A percentile compares a stretch with the other conserved stretches of the same genome.
Conservation (phyloP, 2,888 invertebrate species). For the Pocota personata region DNA sequence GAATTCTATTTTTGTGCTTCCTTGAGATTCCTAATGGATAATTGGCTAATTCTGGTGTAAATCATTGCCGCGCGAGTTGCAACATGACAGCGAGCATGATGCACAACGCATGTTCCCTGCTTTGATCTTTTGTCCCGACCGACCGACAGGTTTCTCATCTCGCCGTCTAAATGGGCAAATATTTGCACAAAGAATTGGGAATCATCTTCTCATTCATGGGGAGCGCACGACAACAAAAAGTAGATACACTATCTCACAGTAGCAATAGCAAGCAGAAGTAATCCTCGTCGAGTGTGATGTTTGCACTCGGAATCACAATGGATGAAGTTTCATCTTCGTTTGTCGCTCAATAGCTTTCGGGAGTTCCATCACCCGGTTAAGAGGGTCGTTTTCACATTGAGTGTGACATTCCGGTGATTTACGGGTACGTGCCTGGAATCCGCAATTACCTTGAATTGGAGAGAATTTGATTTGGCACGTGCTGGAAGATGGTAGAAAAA, state of each 20-base stretch:
- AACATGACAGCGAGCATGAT: slow-evolving; percentile 70
- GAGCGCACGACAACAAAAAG: background rate
- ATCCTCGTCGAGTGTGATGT: slow-evolving; percentile 46
- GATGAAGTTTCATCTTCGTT: slow-evolving; percentile 43
- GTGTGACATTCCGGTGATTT: slow-evolving; percentile 72
- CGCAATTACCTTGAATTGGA: slow-evolving; percentile 64
- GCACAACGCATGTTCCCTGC: slow-evolving; percentile 53
- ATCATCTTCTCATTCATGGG: background rate
- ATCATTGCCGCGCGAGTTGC: slow-evolving; percentile 70
- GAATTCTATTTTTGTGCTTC: slow-evolving; percentile 60
- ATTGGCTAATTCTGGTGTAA: slow-evolving; percentile 72
- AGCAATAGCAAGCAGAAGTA: background rate
- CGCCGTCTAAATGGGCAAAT: slow-evolving; percentile 45
- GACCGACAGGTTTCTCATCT: slow-evolving; percentile 32
- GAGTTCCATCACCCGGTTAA: slow-evolving; percentile 57
- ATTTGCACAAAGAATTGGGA: slow-evolving; percentile 51
- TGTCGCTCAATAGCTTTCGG: slow-evolving; percentile 21
- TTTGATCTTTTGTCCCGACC: slow-evolving; percentile 54
- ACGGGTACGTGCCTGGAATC: slow-evolving; percentile 66
- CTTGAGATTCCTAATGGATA: slow-evolving; percentile 59
- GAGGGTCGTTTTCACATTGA: slow-evolving; percentile 70
- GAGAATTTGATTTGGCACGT: slow-evolving; percentile 73
- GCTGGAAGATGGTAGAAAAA: slow-evolving; percentile 37
- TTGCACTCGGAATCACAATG: slow-evolving; percentile 48
- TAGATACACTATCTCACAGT: background rate